Percentiles rank a stretch among this genome's conserved stretches.
phyloP scores from a whole-genome alignment of 2,888 invertebrate genomes.

The Coleophora flavipennella region DNA sequence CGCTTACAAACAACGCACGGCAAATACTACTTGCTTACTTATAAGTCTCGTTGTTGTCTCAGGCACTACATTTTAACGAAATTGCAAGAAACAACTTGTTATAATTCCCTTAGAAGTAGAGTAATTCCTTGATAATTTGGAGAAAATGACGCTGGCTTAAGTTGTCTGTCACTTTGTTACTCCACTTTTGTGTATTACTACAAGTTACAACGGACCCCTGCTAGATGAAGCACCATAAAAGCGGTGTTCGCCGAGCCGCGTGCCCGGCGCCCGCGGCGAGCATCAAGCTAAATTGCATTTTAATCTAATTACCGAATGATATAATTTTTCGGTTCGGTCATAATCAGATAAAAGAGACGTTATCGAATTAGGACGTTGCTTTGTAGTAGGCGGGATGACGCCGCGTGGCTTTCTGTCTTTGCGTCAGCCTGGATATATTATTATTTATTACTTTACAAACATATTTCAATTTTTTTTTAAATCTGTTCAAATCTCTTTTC shows the following conservation, averaged over 20 bases:
- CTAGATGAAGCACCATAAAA: slow-evolving; percentile 28
- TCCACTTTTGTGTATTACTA: background rate
- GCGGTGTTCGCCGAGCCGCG: slow-evolving; percentile 19
- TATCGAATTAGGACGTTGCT: slow-evolving; percentile 61
- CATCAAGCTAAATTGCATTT: slow-evolving; percentile 67
- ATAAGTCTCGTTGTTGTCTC: too few species aligned
- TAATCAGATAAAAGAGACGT: slow-evolving; percentile 65
- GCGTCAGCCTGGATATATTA: background rate
- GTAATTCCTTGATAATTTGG: too few species aligned
- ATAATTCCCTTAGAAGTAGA: too few species aligned
- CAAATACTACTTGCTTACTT: too few species aligned
- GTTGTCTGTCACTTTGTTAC: slow-evolving; percentile 4
- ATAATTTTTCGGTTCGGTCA: slow-evolving; percentile 68
- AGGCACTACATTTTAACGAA: too few species aligned
- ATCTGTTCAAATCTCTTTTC: too few species aligned
- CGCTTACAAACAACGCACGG: too few species aligned
- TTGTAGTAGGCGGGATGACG: slow-evolving; percentile 47
- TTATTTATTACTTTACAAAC: too few species aligned
- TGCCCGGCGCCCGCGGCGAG: slow-evolving; percentile 61
- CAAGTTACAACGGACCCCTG: slow-evolving; percentile 1
- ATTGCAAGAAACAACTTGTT: too few species aligned
- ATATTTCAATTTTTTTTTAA: background rate
- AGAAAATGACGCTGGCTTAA: background rate
- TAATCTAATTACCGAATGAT: slow-evolving; percentile 68
- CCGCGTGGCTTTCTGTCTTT: slow-evolving; percentile 5